These are phyloP conservation scores for Entelurus aequoreus DNA, from an alignment of 2,113 vertebrate genomes.

Conservation along the genomic window DNA sequence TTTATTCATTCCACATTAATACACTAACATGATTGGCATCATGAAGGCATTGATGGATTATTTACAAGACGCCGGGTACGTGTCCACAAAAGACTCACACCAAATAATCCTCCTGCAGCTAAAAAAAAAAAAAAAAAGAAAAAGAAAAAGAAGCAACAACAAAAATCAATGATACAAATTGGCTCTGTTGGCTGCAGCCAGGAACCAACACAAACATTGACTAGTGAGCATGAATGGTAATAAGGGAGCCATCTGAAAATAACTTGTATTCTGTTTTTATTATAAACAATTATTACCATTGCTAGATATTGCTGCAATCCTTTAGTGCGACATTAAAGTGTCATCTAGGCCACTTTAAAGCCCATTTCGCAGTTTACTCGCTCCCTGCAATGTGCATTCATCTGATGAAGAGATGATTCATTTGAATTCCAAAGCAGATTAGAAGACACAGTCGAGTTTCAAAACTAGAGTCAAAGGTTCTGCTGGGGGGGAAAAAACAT, in stretches of 20 bases:
- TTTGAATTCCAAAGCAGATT: conserved; percentile 27
- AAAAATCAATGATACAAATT: conserved; percentile 33
- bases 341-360: conserved; percentile 18
- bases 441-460: neutral
- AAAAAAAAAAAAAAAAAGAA: conserved; percentile 11
- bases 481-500: conserved; percentile 14
- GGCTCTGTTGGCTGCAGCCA: conserved; percentile 9
- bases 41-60: conserved; percentile 38
- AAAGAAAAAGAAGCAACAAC: neutral
- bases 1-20: conserved; percentile 24
- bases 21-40: conserved; percentile 29
- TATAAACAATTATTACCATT: conserved; percentile 1
- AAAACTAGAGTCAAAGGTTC: conserved; percentile 17
- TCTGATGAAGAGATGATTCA: conserved; percentile 29
- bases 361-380: conserved; percentile 10
- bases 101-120: conserved; percentile 7
- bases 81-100: conserved; percentile 25
- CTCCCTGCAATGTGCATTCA: conserved; percentile 12
- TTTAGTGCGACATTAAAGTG: conserved; percentile 30
- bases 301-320: conserved; percentile 21
- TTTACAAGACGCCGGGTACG: conserved; percentile 15
- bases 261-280: conserved; percentile 19
- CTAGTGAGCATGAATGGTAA: conserved; percentile 13
- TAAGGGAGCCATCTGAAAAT: neutral
- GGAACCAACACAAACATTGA: conserved; percentile 4